These are phyloP conservation scores for Anthophora plumipes DNA, from an alignment of 2,888 invertebrate species.

Conservation along the genomic window DNA sequence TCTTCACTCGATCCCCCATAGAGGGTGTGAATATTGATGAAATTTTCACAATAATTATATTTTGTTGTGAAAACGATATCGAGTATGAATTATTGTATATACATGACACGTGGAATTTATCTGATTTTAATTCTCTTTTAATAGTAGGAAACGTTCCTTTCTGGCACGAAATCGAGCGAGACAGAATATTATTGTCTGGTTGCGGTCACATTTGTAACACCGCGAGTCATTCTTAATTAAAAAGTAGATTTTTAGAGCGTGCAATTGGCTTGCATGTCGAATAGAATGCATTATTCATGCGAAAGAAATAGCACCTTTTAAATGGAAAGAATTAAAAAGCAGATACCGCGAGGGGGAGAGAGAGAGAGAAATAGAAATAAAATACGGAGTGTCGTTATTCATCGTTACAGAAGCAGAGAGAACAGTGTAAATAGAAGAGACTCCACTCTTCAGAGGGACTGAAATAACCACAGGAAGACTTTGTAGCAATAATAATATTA, in stretches of 20 bases:
- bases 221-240: background rate
- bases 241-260: background rate
- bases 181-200: background rate
- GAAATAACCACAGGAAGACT: background rate
- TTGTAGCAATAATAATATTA: background rate
- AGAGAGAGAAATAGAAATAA: background rate
- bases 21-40: background rate
- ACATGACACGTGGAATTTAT: no score
- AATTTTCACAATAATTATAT: no score
- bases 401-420: background rate
- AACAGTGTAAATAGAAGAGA: background rate
- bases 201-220: background rate
- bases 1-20: background rate
- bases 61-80: no score
- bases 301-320: background rate
- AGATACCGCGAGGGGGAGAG: no score
- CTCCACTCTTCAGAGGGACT: background rate
- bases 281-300: conserved; percentile 13
- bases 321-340: conserved; percentile 6
- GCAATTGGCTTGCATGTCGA: background rate
- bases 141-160: no score
- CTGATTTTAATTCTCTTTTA: no score
- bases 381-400: background rate
- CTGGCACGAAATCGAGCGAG: background rate
- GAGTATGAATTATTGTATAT: no score